These are phyloP conservation scores for Malacoraja senta DNA, from an alignment of 2,797 vertebrate genomes.

Conservation along the genomic window DNA sequence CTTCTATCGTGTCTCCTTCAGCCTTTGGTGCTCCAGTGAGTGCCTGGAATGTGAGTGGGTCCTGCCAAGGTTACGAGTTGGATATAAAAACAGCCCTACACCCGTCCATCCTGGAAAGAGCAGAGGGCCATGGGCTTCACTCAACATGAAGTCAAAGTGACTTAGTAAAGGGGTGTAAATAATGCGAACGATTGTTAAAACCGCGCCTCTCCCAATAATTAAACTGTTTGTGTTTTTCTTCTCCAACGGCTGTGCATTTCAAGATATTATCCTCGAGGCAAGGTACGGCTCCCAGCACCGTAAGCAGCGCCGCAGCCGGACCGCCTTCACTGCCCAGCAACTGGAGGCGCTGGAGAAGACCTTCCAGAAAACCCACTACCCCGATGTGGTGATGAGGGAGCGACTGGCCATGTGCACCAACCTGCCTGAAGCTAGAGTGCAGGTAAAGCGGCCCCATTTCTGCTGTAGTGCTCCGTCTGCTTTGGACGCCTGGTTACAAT, in stretches of 20 bases:
- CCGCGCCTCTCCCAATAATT: slow-evolving; percentile 48
- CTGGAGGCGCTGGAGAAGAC: slow-evolving; percentile 96
- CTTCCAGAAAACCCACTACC: slow-evolving; percentile 98
- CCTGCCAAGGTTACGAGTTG: neutral
- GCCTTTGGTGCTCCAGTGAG: neutral
- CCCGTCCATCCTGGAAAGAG: neutral
- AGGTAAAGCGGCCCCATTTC: slow-evolving; percentile 61
- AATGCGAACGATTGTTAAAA: neutral
- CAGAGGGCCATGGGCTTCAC: neutral
- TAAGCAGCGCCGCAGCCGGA: slow-evolving; percentile 93
- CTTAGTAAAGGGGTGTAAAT: neutral
- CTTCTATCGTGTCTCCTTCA: too few relatives aligned
- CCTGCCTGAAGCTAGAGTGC: slow-evolving; percentile 93
- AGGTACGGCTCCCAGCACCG: slow-evolving; percentile 97
- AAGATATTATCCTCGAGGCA: slow-evolving; percentile 99
- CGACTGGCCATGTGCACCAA: slow-evolving; percentile 98
- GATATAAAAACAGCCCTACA: neutral
- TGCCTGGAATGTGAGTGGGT: too few relatives aligned
- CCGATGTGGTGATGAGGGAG: slow-evolving; percentile 96
- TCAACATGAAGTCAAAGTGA: too few relatives aligned
- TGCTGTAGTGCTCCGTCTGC: too few relatives aligned
- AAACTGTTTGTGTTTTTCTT: slow-evolving; percentile 60
- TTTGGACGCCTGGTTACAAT: neutral
- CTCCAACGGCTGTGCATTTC: slow-evolving; percentile 95
- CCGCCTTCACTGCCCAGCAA: slow-evolving; percentile 94